Evolutionary conservation across 1,140 invertebrate genomes (phyloP).

Genomic region (Achroia grisella): DNA sequence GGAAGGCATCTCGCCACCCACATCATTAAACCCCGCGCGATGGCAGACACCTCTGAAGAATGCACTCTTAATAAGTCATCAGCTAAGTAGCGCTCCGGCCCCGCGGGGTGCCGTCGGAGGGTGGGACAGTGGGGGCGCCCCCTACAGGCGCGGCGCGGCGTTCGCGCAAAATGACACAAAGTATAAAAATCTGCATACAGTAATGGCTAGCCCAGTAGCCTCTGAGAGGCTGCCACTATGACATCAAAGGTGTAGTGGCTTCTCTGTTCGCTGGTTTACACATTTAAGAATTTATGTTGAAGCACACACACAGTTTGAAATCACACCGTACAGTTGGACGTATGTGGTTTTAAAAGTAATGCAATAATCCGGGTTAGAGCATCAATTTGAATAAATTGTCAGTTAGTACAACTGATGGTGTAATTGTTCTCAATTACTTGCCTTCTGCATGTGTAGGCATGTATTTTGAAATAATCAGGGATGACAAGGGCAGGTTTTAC

Average conservation of each 20-base stretch:
- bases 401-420: no score
- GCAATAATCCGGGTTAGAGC: no score
- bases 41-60: slow-evolving; percentile 69
- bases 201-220: slow-evolving; percentile 49
- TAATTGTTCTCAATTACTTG: no score
- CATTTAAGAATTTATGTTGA: slow-evolving; percentile 9
- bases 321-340: no score
- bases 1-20: slow-evolving; percentile 31
- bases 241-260: slow-evolving; percentile 52
- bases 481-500: no score
- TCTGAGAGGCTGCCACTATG: slow-evolving; percentile 46
- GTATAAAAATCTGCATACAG: slow-evolving; percentile 65
- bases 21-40: slow-evolving; percentile 60
- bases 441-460: no score
- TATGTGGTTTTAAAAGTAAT: no score
- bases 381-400: no score
- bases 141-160: slow-evolving; percentile 16
- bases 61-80: slow-evolving; percentile 71
- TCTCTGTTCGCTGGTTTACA: slow-evolving; percentile 17
- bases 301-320: background rate
- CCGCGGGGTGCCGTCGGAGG: slow-evolving; percentile 5
- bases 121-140: slow-evolving; percentile 5
- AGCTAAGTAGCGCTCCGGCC: slow-evolving; percentile 62
- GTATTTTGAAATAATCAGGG: no score
- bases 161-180: slow-evolving; percentile 63